Evolutionary conservation across 1,140 invertebrate genomes (phyloP).

Genomic region (Branchinecta lindahli): DNA sequence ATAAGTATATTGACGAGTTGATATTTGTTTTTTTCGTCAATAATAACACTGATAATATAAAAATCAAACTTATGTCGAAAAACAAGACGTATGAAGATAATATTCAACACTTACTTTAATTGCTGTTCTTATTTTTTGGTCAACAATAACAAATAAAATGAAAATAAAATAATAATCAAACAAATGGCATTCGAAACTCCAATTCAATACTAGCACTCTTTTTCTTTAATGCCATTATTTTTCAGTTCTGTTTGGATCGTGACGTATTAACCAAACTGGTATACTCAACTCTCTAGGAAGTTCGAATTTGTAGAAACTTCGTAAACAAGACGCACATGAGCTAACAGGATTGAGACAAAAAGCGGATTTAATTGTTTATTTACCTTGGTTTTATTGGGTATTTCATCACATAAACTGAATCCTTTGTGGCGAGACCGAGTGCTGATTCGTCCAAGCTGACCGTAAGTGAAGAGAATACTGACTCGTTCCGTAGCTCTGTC

Average conservation of each 20-base stretch:
- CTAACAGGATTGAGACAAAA: not conserved
- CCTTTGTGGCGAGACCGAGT: not conserved
- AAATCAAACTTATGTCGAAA: too few species aligned
- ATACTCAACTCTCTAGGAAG: not conserved
- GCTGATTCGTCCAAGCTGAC: not conserved
- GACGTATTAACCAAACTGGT: not conserved
- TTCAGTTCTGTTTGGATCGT: not conserved
- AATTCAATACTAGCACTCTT: not conserved
- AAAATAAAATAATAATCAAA: too few species aligned
- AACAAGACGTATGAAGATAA: too few species aligned
- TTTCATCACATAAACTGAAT: not conserved
- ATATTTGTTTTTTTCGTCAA: too few species aligned
- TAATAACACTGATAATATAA: too few species aligned
- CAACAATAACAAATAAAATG: too few species aligned
- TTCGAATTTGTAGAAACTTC: not conserved
- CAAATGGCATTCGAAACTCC: too few species aligned
- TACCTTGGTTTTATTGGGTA: not conserved
- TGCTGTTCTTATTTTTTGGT: too few species aligned
- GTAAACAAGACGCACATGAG: too few species aligned
- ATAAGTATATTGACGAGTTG: too few species aligned
- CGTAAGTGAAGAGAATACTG: not conserved
- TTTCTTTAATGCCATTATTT: not conserved
- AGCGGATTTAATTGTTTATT: not conserved
- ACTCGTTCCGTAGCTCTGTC: not conserved
- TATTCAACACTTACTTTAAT: too few species aligned